Evolutionary conservation across 2,113 vertebrate genomes (phyloP), one percentile per base, ranked within the genome.

Genomic region (Ginglymostoma cirratum): DNA sequence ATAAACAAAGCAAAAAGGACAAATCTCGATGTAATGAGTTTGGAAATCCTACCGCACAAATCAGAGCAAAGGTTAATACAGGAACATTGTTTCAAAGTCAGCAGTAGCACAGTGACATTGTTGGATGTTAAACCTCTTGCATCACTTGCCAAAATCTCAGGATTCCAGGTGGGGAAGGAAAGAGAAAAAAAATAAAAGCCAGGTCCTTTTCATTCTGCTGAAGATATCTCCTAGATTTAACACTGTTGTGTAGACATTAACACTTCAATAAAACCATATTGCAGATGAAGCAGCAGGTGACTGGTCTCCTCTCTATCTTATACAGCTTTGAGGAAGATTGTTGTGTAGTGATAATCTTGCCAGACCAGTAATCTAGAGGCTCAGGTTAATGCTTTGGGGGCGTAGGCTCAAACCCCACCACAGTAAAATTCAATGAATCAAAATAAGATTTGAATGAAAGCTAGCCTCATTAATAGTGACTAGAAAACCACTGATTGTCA

Each of bases 21-120:
- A 76, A 95, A 95, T 95, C 94, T 69, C 66, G 23, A 76, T 76
- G 67, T 95, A 95, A 95, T 95, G 94, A 95, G 94, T 76, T 95
- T 72, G 67, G 24, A 48, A 95, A 52, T 48, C 67, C 45, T 69
- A 45, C 67, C 52, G 69, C 52, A 24, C 72, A 72, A 95, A 72
- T 70, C 45, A 72, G 67, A 45, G 30, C 23, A 95, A 95, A 95
- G 94, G 94, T 95, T 95, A 95, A 95, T 48, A 52, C 94, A 72
- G 67, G 69, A 67, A 52, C 94, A 95, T 95, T 95, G 94, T 95
- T 95, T 72, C 23, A 2, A 70, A 95, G 67, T 95, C 69, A 34
- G 94, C 34, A 52, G 67, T 34, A 52, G 94, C 69, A 17, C 67
- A 76, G 69, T 48, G 94, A 76, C 67, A 72, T 95, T 95, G 48